Base-by-base conservation (phyloP, 2,888 invertebrate genomes). In the Dasysyrphus albostriatus region DNA sequence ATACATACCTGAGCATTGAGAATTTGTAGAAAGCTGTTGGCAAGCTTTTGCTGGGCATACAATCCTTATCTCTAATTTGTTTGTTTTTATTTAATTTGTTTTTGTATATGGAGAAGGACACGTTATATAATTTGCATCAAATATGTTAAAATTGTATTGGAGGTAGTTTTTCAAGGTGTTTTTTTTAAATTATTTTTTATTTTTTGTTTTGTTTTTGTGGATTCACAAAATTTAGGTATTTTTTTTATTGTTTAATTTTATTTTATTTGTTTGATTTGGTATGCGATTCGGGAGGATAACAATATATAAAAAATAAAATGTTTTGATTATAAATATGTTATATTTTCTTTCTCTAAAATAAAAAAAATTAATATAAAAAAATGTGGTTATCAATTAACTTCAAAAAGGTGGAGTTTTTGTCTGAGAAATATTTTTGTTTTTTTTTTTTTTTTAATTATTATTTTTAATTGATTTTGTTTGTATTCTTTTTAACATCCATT, bases 1-100 rank as follows among this genome's bases (percentile, higher is more conserved):
- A 88, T 90, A 91, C 92, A 89, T 95, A 95, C 95, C 95, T 95
- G 95, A 95, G 92, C 95, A 94, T 93, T 95, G 95, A 89, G 95
- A 95, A 93, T 95, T 95, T 93, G 95, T 95, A 91, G 95, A 95
- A 90, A 95, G 94, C 93, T 95, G 95, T 92, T 95, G 95, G 93
- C 94, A 95, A 93, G 95, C 95, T 95, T 95, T 95, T 93, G 95
- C 95, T 93, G 95, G 95, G 94, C 95, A 95, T 93, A 95, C 94
- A 94, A 95, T 95, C 95, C 95, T 95, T 94, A 95, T 94, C 94
- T 95, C 95, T 95, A 91, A 89, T 88, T 61, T 75, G 77, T 54
- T 61, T 83, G 42, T 61, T 69, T 72, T 69, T 72, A 14, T 78
- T 78, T 63, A 70, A 54, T 56, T 59, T 70, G 47, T 78, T 73